Evolutionary conservation across 2,113 vertebrate genomes (phyloP).

Genomic region (Peromyscus californicus): DNA sequence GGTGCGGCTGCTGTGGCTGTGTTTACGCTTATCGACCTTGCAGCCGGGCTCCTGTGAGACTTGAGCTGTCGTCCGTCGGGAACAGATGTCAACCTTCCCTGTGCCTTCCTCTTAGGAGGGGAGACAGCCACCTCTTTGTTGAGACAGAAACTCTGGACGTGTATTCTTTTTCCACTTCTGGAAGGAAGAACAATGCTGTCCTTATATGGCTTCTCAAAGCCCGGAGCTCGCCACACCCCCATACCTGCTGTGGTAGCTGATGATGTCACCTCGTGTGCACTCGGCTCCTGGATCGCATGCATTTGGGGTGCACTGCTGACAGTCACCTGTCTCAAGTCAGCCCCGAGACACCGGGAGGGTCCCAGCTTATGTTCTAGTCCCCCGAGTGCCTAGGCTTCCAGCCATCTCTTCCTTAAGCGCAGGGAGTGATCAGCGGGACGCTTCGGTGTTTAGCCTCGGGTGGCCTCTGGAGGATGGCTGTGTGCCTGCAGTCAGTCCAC

Average conservation of each 20-base stretch:
- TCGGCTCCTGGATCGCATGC: neutral
- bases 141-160: neutral
- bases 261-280: neutral
- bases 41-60: neutral
- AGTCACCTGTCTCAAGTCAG: neutral
- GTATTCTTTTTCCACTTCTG: neutral
- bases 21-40: slow-evolving; percentile 77
- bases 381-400: no score
- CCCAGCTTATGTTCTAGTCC: neutral
- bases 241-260: neutral
- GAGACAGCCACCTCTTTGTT: slow-evolving; percentile 42
- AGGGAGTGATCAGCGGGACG: fast-evolving
- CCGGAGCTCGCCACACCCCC: neutral
- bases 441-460: fast-evolving
- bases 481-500: no score
- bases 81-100: slow-evolving; percentile 65
- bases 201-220: neutral
- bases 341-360: neutral
- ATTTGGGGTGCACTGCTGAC: fast-evolving
- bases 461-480: fast-evolving
- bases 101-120: slow-evolving; percentile 13
- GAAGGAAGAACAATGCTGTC: neutral
- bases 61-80: slow-evolving; percentile 21
- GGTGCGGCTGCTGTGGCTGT: slow-evolving; percentile 80
- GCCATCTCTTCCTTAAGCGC: fast-evolving